Conservation (phyloP, 2,888 invertebrate species). For the Drosophila algonquin region DNA sequence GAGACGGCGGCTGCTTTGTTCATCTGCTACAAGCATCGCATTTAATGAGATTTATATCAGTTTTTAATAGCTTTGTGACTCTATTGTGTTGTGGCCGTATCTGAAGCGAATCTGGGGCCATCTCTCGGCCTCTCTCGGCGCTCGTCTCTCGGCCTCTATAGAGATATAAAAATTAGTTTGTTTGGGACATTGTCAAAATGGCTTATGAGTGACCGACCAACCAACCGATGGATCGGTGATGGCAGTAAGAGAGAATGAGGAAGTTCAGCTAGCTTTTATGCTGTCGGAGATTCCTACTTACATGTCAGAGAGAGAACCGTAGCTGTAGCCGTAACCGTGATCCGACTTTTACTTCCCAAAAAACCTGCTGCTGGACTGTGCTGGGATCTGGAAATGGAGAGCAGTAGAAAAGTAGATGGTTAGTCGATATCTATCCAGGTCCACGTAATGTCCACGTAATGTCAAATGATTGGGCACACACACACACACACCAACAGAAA, state of each 20-base stretch:
- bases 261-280: not conserved
- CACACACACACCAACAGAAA: not conserved
- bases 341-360: not conserved
- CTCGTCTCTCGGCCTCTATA: constrained; percentile 29
- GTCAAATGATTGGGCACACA: constrained; percentile 37
- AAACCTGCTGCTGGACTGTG: not conserved
- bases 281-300: constrained; percentile 3
- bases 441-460: constrained; percentile 17
- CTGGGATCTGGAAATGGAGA: not conserved
- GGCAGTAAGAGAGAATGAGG: not conserved
- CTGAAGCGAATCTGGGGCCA: constrained; percentile 56
- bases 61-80: constrained; percentile 79
- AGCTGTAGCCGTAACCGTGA: not conserved
- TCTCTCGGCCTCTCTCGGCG: constrained; percentile 2
- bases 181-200: constrained; percentile 65
- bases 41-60: constrained; percentile 80
- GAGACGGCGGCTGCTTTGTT: constrained; percentile 61
- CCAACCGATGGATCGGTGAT: not conserved
- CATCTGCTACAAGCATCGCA: constrained; percentile 76
- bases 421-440: not conserved
- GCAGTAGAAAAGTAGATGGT: constrained; percentile 2
- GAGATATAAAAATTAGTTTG: constrained; percentile 67
- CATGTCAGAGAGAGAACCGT: constrained; percentile 12
- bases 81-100: constrained; percentile 64
- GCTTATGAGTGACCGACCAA: constrained; percentile 55